A percentile compares a stretch with the other conserved stretches of the same genome.
phyloP scores from a whole-genome alignment of 2,888 invertebrate genomes.

The Pemphredon lugubris region DNA sequence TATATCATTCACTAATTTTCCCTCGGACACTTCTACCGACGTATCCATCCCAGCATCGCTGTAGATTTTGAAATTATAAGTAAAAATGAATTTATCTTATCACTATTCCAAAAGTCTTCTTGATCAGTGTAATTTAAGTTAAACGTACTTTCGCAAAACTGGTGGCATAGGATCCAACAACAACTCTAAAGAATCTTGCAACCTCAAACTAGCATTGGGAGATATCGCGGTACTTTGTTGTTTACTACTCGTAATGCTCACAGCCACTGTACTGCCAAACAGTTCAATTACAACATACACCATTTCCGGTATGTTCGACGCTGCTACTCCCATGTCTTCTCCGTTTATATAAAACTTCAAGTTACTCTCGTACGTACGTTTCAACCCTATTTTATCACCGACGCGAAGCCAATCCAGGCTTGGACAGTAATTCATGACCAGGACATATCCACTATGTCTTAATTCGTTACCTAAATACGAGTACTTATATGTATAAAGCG shows the following conservation, averaged over 20 bases:
- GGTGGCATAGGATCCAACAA: conserved; percentile 83
- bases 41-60: conserved; percentile 80
- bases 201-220: conserved; percentile 81
- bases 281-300: conserved; percentile 93
- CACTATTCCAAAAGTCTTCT: conserved; percentile 7
- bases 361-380: conserved; percentile 86
- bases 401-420: conserved; percentile 91
- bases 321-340: conserved; percentile 89
- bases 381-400: conserved; percentile 90
- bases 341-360: conserved; percentile 91
- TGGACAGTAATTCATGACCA: conserved; percentile 87
- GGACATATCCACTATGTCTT: conserved; percentile 85
- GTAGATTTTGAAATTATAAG: conserved; percentile 50
- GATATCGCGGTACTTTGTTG: conserved; percentile 82
- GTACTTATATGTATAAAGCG: too few species aligned
- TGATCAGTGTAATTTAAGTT: conserved; percentile 13
- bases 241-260: conserved; percentile 87
- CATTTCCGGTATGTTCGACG: conserved; percentile 90
- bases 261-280: conserved; percentile 89
- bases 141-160: conserved; percentile 73
- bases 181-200: conserved; percentile 85
- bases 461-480: conserved; percentile 86
- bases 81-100: conserved; percentile 1
- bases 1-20: conserved; percentile 74
- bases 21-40: conserved; percentile 76